Conservation (phyloP, 2,113 vertebrate genomes). For the Nothocercus julius region DNA sequence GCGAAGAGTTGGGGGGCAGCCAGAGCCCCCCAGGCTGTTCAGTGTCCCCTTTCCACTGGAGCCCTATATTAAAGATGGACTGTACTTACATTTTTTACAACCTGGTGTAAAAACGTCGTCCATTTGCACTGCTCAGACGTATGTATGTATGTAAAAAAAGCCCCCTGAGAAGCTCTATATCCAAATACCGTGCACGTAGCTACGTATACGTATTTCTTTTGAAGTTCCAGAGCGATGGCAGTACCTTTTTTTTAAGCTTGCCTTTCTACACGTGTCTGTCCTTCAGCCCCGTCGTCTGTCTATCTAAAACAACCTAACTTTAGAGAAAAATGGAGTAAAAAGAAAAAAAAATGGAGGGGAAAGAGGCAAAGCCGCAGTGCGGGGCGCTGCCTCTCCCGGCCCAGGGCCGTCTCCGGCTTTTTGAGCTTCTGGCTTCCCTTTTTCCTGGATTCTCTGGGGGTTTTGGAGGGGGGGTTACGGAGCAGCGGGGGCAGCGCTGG, state of each 20-base stretch:
- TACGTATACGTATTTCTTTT: constrained; percentile 74
- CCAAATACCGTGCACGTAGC: constrained; percentile 44
- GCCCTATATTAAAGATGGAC: neutral
- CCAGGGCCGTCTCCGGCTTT: constrained; percentile 58
- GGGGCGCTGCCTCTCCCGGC: constrained; percentile 63
- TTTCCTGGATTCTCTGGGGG: too few species aligned
- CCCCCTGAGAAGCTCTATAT: constrained; percentile 57
- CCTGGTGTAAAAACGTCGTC: constrained; percentile 70
- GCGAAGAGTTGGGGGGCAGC: neutral
- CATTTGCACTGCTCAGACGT: constrained; percentile 76
- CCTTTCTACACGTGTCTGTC: constrained; percentile 62
- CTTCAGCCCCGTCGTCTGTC: constrained; percentile 36
- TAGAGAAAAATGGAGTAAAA: constrained; percentile 40
- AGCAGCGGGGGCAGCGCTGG: too few species aligned
- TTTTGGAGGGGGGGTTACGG: too few species aligned
- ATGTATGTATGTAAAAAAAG: constrained; percentile 70
- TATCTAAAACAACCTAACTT: constrained; percentile 65
- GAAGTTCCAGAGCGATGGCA: constrained; percentile 70
- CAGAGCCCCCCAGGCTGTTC: neutral
- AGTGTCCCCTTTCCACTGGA: neutral
- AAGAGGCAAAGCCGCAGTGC: neutral
- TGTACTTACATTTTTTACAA: constrained; percentile 65
- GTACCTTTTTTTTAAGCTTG: constrained; percentile 64
- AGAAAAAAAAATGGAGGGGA: constrained; percentile 19
- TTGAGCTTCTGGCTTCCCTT: constrained; percentile 1